These are phyloP conservation scores for Drosophila macrospina DNA, from an alignment of 2,888 invertebrate genomes.

Conservation along the genomic window DNA sequence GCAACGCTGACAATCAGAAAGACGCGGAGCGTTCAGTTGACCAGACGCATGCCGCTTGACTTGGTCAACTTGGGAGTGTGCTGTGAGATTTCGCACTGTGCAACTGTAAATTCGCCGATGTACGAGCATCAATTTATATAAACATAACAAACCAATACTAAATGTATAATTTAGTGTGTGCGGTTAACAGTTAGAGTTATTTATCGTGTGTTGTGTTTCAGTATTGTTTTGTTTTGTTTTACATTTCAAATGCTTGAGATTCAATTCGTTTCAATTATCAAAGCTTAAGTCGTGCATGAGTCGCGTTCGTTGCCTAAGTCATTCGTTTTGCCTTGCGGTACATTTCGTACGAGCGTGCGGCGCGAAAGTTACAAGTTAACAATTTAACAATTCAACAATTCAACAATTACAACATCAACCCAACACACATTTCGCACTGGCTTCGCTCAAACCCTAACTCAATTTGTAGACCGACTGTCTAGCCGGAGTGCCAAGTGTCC, in stretches of 20 bases:
- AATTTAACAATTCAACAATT: too few species aligned
- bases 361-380: slow-evolving; percentile 35
- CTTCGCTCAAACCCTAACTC: slow-evolving; percentile 29
- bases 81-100: slow-evolving; percentile 39
- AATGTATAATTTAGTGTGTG: slow-evolving; percentile 36
- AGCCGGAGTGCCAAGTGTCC: slow-evolving; percentile 47
- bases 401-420: slow-evolving; percentile 51
- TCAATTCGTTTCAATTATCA: slow-evolving; percentile 24
- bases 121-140: slow-evolving; percentile 9
- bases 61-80: slow-evolving; percentile 42
- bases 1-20: slow-evolving; percentile 72
- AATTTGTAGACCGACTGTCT: slow-evolving; percentile 60
- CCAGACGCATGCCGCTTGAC: slow-evolving; percentile 75
- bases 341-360: slow-evolving; percentile 45
- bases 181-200: slow-evolving; percentile 35
- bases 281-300: slow-evolving; percentile 46
- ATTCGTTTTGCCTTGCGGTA: slow-evolving; percentile 63
- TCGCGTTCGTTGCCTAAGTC: slow-evolving; percentile 75
- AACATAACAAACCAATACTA: slow-evolving; percentile 33
- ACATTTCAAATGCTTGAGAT: slow-evolving; percentile 18
- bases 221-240: slow-evolving; percentile 14
- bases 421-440: slow-evolving; percentile 53
- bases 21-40: slow-evolving; percentile 83
- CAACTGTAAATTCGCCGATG: slow-evolving; percentile 51
- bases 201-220: slow-evolving; percentile 11